Evolutionary conservation across 2,113 vertebrate species (phyloP).

Genomic region (Upupa epops): DNA sequence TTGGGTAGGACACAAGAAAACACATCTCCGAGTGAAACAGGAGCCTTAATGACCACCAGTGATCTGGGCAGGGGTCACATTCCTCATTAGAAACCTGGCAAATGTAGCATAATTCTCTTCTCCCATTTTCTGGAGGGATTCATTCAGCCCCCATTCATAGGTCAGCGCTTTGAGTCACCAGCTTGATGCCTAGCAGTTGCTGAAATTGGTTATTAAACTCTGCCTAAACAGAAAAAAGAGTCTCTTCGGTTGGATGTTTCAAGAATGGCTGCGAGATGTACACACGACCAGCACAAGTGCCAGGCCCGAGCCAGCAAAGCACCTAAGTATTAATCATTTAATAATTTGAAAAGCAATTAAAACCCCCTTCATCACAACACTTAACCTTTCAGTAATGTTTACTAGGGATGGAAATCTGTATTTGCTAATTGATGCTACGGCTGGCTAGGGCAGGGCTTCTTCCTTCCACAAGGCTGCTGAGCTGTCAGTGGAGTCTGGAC

Average conservation of each 20-base stretch:
- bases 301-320: slow-evolving; percentile 26
- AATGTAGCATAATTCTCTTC: not conserved
- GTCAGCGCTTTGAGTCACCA: slow-evolving; percentile 40
- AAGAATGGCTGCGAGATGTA: not conserved
- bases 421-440: slow-evolving; percentile 18
- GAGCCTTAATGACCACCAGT: slow-evolving; percentile 42
- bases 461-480: not conserved
- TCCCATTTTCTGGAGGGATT: slow-evolving; percentile 31
- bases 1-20: slow-evolving; percentile 52
- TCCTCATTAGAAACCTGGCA: slow-evolving; percentile 63
- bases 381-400: slow-evolving; percentile 48
- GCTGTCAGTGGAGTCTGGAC: not conserved
- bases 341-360: slow-evolving; percentile 62
- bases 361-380: not conserved
- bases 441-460: slow-evolving; percentile 18
- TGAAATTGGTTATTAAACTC: slow-evolving; percentile 18
- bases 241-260: slow-evolving; percentile 3
- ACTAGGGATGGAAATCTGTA: not conserved
- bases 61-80: slow-evolving; percentile 41
- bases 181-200: not conserved
- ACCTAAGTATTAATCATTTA: slow-evolving; percentile 46
- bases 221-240: not conserved
- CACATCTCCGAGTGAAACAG: slow-evolving; percentile 37
- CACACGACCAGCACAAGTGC: not conserved
- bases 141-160: slow-evolving; percentile 7